Evolutionary conservation across 2,797 vertebrate species (phyloP).

Genomic region (Falco berigora): DNA sequence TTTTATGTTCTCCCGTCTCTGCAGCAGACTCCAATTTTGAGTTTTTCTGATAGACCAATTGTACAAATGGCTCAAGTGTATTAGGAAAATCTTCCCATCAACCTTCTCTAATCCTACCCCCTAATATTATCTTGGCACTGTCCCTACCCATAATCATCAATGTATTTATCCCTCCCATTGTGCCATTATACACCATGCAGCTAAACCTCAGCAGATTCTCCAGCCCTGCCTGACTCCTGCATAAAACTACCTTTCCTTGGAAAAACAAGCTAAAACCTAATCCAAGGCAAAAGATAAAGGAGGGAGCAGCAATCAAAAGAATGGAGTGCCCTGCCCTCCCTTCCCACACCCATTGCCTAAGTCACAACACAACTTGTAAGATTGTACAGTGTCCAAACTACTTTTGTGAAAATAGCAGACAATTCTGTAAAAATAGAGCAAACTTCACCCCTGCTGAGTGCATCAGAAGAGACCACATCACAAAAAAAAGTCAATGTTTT

Average conservation of each 20-base stretch:
- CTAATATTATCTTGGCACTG: neutral
- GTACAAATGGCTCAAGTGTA: neutral
- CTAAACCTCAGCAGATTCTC: neutral
- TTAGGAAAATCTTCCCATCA: neutral
- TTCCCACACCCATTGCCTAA: neutral
- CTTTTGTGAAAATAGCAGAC: slow-evolving; percentile 31
- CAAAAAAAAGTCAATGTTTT: slow-evolving; percentile 22
- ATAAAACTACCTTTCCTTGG: neutral
- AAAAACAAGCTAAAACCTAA: neutral
- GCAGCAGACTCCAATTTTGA: neutral
- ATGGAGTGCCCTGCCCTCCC: neutral
- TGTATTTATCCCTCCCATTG: neutral
- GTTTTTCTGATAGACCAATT: neutral
- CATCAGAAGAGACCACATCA: slow-evolving; percentile 31
- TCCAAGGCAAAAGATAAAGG: neutral
- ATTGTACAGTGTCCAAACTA: neutral
- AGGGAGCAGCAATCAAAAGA: neutral
- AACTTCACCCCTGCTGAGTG: neutral
- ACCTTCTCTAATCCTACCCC: neutral
- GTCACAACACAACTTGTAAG: neutral
- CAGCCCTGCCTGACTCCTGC: neutral
- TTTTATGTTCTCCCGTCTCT: neutral
- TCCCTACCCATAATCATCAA: neutral
- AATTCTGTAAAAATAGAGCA: slow-evolving; percentile 40
- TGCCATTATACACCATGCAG: neutral